A percentile compares a stretch with the other conserved stretches of the same genome.
These are phyloP conservation scores for Drosophila nasuta DNA, from an alignment of 1,140 invertebrate genomes.

Conservation along the genomic window DNA sequence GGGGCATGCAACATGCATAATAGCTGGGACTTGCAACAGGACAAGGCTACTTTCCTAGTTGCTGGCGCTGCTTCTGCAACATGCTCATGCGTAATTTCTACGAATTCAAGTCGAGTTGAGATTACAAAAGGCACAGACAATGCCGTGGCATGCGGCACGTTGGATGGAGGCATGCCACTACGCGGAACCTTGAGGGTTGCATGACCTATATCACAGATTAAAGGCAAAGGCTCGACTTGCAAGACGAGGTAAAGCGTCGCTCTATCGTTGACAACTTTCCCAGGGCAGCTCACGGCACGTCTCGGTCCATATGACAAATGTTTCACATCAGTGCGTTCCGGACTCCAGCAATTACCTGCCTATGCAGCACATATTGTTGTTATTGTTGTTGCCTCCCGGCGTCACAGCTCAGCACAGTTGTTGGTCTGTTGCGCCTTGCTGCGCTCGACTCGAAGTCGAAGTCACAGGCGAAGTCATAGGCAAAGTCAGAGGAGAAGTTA, in stretches of 20 bases:
- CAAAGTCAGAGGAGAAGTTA: conserved; percentile 7
- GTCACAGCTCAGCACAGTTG: conserved; percentile 80
- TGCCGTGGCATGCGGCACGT: conserved; percentile 39
- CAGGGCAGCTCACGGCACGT: conserved; percentile 72
- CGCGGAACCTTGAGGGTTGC: conserved; percentile 78
- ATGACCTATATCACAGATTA: conserved; percentile 82
- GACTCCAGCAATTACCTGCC: conserved; percentile 76
- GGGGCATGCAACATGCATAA: conserved; percentile 41
- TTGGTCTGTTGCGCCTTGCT: conserved; percentile 63
- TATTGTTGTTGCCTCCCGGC: conserved; percentile 47
- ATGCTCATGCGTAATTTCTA: conserved; percentile 72
- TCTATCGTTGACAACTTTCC: conserved; percentile 63
- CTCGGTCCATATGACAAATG: conserved; percentile 77
- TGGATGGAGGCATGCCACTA: conserved; percentile 36
- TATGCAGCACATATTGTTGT: conserved; percentile 30
- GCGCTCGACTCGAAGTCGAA: conserved; percentile 39
- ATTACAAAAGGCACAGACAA: conserved; percentile 63
- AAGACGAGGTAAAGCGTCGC: background rate
- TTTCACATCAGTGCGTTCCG: conserved; percentile 73
- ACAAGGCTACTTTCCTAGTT: conserved; percentile 41
- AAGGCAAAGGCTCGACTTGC: conserved; percentile 39
- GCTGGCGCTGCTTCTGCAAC: conserved; percentile 15
- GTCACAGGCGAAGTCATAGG: background rate
- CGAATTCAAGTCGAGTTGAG: conserved; percentile 60
- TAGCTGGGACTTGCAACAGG: conserved; percentile 35